phyloP scores from a whole-genome alignment of 2,113 vertebrate species.

The Corvus cornix region DNA sequence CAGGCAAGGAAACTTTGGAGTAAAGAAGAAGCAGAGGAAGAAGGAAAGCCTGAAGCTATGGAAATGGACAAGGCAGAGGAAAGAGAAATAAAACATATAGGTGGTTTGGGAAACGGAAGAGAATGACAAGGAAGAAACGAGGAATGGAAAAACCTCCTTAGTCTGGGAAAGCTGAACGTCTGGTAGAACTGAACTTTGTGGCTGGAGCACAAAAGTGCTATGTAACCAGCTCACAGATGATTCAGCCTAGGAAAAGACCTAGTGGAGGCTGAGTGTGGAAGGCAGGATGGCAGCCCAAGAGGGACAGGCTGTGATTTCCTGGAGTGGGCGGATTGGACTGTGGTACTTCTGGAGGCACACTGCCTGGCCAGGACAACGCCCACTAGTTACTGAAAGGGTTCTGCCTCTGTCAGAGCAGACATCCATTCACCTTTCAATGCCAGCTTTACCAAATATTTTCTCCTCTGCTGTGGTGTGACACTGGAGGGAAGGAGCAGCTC shows the following conservation, averaged over 20 bases:
- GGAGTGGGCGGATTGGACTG: background rate
- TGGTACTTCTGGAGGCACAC: background rate
- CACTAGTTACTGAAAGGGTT: background rate
- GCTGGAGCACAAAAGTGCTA: background rate
- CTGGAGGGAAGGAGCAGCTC: background rate
- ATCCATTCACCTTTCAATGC: background rate
- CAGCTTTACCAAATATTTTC: background rate
- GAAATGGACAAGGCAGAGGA: background rate
- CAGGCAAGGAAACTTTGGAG: background rate
- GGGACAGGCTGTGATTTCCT: background rate
- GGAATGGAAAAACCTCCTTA: background rate
- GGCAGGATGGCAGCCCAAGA: background rate
- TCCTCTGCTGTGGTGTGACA: background rate
- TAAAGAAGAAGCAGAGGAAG: background rate
- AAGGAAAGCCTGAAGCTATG: background rate
- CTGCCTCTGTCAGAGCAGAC: background rate
- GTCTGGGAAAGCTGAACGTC: background rate
- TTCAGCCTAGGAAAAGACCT: background rate
- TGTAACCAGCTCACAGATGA: background rate
- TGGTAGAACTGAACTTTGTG: background rate
- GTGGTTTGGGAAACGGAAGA: background rate
- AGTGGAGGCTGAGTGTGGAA: background rate
- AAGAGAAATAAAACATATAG: background rate
- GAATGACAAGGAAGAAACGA: background rate
- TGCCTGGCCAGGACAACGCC: background rate